A percentile compares a stretch with the other conserved stretches of the same genome.
phyloP scores from a whole-genome alignment of 1,140 invertebrate genomes.

The Mesaphorura yosii region DNA sequence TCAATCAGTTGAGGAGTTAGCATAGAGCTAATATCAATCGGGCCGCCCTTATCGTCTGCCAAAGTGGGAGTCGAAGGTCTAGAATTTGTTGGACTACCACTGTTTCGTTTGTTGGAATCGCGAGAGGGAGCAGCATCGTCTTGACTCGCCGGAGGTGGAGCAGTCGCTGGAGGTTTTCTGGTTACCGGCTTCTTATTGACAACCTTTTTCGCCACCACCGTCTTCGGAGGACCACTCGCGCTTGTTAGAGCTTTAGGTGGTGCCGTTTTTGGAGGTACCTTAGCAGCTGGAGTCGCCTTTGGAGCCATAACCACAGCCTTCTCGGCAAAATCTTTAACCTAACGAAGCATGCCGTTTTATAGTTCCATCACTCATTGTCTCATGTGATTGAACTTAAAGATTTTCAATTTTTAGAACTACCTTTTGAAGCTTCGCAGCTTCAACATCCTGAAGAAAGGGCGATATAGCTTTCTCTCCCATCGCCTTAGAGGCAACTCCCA shows the following conservation, averaged over 20 bases:
- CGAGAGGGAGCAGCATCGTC: no score
- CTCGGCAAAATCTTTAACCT: slow-evolving; percentile 85
- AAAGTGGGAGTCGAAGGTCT: no score
- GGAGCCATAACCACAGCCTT: slow-evolving; percentile 64
- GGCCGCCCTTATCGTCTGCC: no score
- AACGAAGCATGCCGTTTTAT: slow-evolving; percentile 6
- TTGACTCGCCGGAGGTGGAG: no score
- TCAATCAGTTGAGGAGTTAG: slow-evolving; percentile 68
- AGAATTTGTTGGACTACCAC: no score
- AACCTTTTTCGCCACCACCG: no score
- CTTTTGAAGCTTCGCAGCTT: slow-evolving; percentile 83
- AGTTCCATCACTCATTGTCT: background rate
- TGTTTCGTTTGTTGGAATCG: no score
- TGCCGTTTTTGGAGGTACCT: no score
- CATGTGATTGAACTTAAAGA: background rate
- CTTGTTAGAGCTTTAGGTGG: no score
- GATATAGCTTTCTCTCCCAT: slow-evolving; percentile 81
- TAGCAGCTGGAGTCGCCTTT: background rate
- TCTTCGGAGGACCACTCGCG: no score
- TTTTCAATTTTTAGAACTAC: slow-evolving; percentile 34
- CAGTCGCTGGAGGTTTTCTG: no score
- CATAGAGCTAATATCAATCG: slow-evolving; percentile 71
- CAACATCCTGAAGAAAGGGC: slow-evolving; percentile 76
- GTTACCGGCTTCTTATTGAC: no score
- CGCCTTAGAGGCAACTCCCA: slow-evolving; percentile 88